Evolutionary conservation across 2,797 vertebrate genomes (phyloP).

Genomic region (Fistularia tabacaria): DNA sequence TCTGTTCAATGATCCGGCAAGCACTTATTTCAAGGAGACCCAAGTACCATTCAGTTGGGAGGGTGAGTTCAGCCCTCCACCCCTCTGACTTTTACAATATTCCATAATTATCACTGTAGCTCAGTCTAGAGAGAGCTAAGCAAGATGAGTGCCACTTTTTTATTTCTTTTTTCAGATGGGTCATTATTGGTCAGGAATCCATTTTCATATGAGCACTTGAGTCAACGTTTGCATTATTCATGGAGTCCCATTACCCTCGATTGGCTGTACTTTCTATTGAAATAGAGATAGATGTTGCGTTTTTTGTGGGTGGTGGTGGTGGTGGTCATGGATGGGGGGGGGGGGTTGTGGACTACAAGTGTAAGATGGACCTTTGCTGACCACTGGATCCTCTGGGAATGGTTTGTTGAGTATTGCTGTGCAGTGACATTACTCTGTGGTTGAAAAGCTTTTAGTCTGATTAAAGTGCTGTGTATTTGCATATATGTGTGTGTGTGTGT

Average conservation of each 20-base stretch:
- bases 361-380: constrained; percentile 44
- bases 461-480: constrained; percentile 52
- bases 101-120: constrained; percentile 43
- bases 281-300: neutral
- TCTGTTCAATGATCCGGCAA: too few relatives aligned
- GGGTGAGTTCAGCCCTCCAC: neutral
- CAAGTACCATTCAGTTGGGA: neutral
- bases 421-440: constrained; percentile 63
- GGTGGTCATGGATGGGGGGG: too few relatives aligned
- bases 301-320: too few relatives aligned
- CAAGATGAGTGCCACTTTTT: constrained; percentile 34
- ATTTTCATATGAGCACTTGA: constrained; percentile 66
- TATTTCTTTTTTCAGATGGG: constrained; percentile 27
- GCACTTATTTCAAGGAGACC: too few relatives aligned
- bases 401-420: constrained; percentile 49
- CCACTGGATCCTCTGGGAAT: constrained; percentile 46
- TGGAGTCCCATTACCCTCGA: constrained; percentile 40
- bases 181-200: constrained; percentile 66
- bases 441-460: constrained; percentile 69
- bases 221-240: constrained; percentile 67
- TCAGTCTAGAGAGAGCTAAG: constrained; percentile 40
- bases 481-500: constrained; percentile 5
- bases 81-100: constrained; percentile 26
- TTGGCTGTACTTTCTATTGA: constrained; percentile 38
- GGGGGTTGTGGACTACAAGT: constrained; percentile 7